A percentile compares a stretch with the other conserved stretches of the same genome.
These are phyloP conservation scores for Tortrix viridana DNA, from an alignment of 2,888 invertebrate genomes.

Conservation along the genomic window DNA sequence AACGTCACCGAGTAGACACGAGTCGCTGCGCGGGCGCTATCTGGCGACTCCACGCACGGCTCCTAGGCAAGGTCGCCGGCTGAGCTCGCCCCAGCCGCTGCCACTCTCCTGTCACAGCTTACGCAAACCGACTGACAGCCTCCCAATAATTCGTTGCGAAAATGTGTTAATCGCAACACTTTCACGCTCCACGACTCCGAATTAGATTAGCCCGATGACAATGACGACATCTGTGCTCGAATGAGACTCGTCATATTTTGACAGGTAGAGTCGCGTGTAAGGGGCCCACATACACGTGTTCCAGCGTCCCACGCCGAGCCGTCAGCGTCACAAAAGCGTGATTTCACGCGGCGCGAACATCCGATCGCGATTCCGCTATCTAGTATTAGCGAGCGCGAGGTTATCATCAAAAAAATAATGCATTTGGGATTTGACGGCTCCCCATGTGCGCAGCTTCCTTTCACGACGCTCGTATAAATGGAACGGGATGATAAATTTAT, in stretches of 20 bases:
- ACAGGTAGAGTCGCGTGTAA: constrained; percentile 77
- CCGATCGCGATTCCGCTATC: constrained; percentile 81
- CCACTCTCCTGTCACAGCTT: constrained; percentile 83
- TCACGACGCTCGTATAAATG: constrained; percentile 72
- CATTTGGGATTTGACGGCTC: constrained; percentile 81
- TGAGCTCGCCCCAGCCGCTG: constrained; percentile 70
- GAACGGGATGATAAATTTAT: constrained; percentile 83
- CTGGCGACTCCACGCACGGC: constrained; percentile 48
- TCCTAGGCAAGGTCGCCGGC: constrained; percentile 44
- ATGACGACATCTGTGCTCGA: constrained; percentile 79
- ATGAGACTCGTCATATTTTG: constrained; percentile 81
- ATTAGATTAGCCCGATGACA: constrained; percentile 81
- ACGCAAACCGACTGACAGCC: constrained; percentile 81
- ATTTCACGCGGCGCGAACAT: constrained; percentile 84
- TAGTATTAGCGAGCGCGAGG: constrained; percentile 76
- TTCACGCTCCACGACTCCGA: constrained; percentile 77
- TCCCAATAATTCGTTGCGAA: constrained; percentile 81
- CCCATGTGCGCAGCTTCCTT: constrained; percentile 83
- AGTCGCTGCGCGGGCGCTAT: constrained; percentile 50
- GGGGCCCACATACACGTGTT: constrained; percentile 82
- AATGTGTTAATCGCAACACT: constrained; percentile 83
- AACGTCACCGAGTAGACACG: constrained; percentile 23
- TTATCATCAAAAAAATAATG: constrained; percentile 82
- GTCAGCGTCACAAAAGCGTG: constrained; percentile 72
- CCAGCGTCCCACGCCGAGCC: constrained; percentile 62